Base-by-base conservation (phyloP, 2,888 invertebrate genomes). In the Drosophila incognita region DNA sequence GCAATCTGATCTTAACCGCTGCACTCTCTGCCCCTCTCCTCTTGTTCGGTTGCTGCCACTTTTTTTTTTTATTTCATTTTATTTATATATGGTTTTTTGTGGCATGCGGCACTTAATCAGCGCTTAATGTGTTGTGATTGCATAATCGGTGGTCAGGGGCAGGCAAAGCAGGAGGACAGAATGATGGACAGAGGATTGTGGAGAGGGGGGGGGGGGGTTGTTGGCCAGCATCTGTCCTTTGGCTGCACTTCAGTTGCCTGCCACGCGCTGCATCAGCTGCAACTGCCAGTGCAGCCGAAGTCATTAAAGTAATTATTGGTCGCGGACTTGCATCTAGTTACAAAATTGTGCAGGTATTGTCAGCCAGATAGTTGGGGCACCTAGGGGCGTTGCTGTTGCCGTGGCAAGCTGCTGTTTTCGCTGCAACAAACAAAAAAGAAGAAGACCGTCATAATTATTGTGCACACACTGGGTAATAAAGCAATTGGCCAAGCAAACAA, bases 121-220 rank as follows among this genome's bases (percentile, higher is more conserved):
- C 66, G 82, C 82, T 76, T 87, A 84, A 87, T 87, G 84, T 78
- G 82, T 73, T 82, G 78, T 82, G 82, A 84, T 84, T 84, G 76
- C 81, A 67, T 73, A 83, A 82, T 74, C 79, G 72, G 64, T 70
- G 64, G 57, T 48, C 51, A 63, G 65, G 27, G 51, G 36, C 56
- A 31, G 21, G 27, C 24, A 48, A 31, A 7, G 7, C 4, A 46
- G 46, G 13, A 46, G 13, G 2, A 46, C 42, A 3, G 3, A 2
- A 21, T 7, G 21, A 13, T 42, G 36, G 15, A 36, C 15, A 36
- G 10, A 33, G 48, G 36, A 36, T 0, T 3, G 3, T 27, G 6
- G 42, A 13, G 1, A 13, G 1, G 7, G 29, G 7, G 1, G 15
- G 21, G 29, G 29, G 6, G 29, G 42, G n/a, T n/a, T n/a, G n/a